Evolutionary conservation across 2,888 invertebrate species (phyloP).

Genomic region (Sinopyrophorus schimmeli): DNA sequence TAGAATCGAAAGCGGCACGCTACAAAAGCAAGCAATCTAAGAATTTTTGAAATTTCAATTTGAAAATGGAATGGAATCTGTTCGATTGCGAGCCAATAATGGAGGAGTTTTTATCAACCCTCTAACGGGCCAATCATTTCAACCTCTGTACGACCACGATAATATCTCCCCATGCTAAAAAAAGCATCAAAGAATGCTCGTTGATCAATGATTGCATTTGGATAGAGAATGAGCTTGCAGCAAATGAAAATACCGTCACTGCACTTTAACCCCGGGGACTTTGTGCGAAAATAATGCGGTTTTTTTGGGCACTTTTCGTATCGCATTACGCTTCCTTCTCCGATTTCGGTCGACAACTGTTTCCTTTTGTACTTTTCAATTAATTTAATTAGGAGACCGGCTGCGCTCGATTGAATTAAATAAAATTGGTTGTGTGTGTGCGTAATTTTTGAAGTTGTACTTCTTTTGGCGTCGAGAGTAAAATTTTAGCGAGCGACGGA

Average conservation of each 20-base stretch:
- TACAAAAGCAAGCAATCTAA: constrained; percentile 38
- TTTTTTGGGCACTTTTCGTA: too few relatives aligned
- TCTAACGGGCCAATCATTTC: constrained; percentile 47
- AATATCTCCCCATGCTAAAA: constrained; percentile 47
- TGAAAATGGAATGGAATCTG: constrained; percentile 46
- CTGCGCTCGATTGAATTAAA: too few relatives aligned
- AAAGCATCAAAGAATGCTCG: constrained; percentile 34
- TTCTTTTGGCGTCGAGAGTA: too few relatives aligned
- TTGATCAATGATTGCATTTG: constrained; percentile 37
- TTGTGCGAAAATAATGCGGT: constrained; percentile 20
- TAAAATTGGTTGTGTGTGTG: too few relatives aligned
- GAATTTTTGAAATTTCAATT: constrained; percentile 51
- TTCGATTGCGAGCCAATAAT: constrained; percentile 37
- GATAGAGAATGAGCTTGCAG: constrained; percentile 35
- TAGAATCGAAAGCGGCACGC: constrained; percentile 9
- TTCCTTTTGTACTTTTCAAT: too few relatives aligned
- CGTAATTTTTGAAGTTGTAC: too few relatives aligned
- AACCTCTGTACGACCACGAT: constrained; percentile 43
- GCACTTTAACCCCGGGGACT: constrained; percentile 29
- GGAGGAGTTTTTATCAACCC: constrained; percentile 44
- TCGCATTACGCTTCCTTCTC: not conserved
- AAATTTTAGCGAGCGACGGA: too few relatives aligned
- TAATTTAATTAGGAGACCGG: too few relatives aligned
- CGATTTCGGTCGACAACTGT: constrained; percentile 4
- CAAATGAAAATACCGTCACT: constrained; percentile 35